Evolutionary conservation across 2,113 vertebrate species (phyloP).

Genomic region (Pituophis catenifer): DNA sequence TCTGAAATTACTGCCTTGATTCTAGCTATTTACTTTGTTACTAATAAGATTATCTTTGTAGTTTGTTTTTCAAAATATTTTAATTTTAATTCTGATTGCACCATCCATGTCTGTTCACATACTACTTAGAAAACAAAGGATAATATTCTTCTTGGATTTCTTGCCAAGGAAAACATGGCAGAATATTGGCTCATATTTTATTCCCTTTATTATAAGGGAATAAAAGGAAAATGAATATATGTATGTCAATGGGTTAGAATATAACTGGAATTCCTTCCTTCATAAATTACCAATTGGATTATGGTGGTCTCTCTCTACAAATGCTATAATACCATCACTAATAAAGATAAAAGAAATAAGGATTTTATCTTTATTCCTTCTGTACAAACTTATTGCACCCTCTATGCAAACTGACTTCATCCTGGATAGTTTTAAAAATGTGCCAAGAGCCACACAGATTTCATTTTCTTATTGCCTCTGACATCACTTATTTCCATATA

Average conservation of each 20-base stretch:
- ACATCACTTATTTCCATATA: not conserved
- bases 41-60: not conserved
- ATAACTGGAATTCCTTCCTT: not conserved
- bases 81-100: not conserved
- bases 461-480: not conserved
- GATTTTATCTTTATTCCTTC: not conserved
- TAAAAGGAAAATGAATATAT: not conserved
- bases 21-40: not conserved
- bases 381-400: not conserved
- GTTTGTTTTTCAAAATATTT: not conserved
- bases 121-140: not conserved
- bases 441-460: not conserved
- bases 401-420: not conserved
- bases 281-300: not conserved
- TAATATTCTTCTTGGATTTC: not conserved
- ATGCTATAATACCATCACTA: not conserved
- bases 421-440: not conserved
- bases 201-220: not conserved
- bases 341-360: not conserved
- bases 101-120: not conserved
- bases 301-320: not conserved
- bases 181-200: not conserved
- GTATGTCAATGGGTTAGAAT: not conserved
- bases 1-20: not conserved
- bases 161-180: not conserved